Conservation (phyloP, 2,113 vertebrate genomes). For the Carlito syrichta region DNA sequence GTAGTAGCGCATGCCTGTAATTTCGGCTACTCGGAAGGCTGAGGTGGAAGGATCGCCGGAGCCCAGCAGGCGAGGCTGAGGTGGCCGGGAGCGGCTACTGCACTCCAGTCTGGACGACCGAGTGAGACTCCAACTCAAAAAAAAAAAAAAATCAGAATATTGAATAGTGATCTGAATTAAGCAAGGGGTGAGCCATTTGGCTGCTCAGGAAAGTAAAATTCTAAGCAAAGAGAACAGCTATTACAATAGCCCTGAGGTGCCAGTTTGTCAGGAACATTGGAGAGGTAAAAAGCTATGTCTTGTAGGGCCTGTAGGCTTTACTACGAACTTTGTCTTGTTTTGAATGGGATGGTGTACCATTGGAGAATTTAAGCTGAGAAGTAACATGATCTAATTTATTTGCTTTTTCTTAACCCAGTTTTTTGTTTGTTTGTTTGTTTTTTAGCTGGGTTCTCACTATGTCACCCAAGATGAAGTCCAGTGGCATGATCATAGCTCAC, state of each 20-base stretch:
- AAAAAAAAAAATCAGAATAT: too few relatives aligned
- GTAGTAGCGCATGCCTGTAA: too few relatives aligned
- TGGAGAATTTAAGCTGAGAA: neutral
- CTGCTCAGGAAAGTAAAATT: neutral
- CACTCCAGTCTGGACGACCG: too few relatives aligned
- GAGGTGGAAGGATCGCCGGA: too few relatives aligned
- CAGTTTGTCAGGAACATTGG: neutral
- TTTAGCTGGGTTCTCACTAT: too few relatives aligned
- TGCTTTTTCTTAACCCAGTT: neutral
- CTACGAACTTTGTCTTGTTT: neutral
- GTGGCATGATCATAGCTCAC: too few relatives aligned
- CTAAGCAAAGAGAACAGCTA: neutral
- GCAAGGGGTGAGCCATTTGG: neutral
- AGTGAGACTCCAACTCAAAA: too few relatives aligned
- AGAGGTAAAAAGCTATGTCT: neutral
- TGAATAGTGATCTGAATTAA: neutral
- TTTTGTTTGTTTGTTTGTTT: too few relatives aligned
- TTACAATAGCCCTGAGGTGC: neutral
- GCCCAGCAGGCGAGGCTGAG: too few relatives aligned
- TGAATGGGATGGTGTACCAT: neutral
- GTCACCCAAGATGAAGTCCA: too few relatives aligned
- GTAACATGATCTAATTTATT: neutral
- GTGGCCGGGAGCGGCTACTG: too few relatives aligned
- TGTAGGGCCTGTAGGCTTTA: neutral
- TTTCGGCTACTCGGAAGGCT: too few relatives aligned